These are phyloP conservation scores for Strix uralensis DNA, from an alignment of 2,113 vertebrate genomes.

Conservation along the genomic window DNA sequence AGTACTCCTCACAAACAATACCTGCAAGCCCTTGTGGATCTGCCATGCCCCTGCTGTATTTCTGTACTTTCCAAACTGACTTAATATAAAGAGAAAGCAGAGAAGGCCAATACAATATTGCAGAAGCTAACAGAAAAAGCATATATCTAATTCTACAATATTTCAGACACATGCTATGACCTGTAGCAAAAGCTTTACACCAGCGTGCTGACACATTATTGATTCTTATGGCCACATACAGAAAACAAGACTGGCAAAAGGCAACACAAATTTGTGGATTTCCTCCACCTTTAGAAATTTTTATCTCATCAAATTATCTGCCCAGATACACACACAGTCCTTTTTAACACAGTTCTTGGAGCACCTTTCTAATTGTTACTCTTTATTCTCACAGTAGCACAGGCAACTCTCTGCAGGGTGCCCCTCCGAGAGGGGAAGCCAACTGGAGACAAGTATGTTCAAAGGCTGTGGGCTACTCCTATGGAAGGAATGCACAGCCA, in stretches of 20 bases:
- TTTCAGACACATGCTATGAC: conserved; percentile 45
- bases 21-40: background rate
- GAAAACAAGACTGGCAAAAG: conserved; percentile 27
- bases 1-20: background rate
- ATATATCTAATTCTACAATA: conserved; percentile 41
- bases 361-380: background rate
- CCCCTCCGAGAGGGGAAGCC: background rate
- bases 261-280: background rate
- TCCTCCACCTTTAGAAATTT: background rate
- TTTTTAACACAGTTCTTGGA: background rate
- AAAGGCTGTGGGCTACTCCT: background rate
- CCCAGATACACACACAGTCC: background rate
- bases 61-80: background rate
- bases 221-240: conserved; percentile 21
- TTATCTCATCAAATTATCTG: background rate
- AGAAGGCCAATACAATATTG: background rate
- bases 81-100: conserved; percentile 23
- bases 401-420: background rate
- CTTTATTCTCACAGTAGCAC: background rate
- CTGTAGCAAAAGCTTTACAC: conserved; percentile 59
- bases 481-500: background rate
- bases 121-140: conserved; percentile 35
- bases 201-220: conserved; percentile 38
- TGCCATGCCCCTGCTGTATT: background rate
- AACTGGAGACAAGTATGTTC: background rate